phyloP scores from a whole-genome alignment of 1,140 invertebrate genomes.

The Arctopsyche grandis region DNA sequence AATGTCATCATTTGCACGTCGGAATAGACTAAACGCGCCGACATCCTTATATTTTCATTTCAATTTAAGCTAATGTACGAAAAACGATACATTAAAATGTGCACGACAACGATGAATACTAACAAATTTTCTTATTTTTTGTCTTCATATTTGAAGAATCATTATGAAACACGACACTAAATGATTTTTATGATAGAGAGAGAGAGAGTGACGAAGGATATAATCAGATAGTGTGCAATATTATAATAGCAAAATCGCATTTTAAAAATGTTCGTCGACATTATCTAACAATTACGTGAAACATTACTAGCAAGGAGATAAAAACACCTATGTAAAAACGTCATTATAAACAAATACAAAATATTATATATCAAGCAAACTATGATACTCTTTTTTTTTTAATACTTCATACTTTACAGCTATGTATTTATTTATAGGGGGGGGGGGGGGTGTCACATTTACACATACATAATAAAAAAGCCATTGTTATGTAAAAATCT shows the following conservation, averaged over 20 bases:
- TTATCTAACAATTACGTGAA: constrained; percentile 9
- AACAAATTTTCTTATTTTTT: neutral
- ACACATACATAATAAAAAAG: constrained; percentile 2
- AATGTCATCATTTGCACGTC: neutral
- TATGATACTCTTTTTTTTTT: neutral
- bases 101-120: constrained; percentile 1
- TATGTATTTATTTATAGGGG: too few species aligned
- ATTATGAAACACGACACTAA: constrained; percentile 22
- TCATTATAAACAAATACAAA: neutral
- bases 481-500: neutral
- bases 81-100: constrained; percentile 30
- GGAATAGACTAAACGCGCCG: neutral
- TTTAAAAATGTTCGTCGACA: neutral
- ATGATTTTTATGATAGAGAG: neutral
- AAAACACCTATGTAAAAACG: neutral
- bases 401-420: neutral
- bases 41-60: too few species aligned
- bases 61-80: too few species aligned
- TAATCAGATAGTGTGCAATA: neutral
- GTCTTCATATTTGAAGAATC: constrained; percentile 41
- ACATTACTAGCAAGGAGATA: constrained; percentile 29
- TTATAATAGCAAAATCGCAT: too few species aligned
- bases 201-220: neutral
- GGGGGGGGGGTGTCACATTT: neutral
- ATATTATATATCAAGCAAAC: neutral